Evolutionary conservation across 2,113 vertebrate species (phyloP), one percentile per base, ranked within the genome.

Genomic region (Monarcha castaneiventris): DNA sequence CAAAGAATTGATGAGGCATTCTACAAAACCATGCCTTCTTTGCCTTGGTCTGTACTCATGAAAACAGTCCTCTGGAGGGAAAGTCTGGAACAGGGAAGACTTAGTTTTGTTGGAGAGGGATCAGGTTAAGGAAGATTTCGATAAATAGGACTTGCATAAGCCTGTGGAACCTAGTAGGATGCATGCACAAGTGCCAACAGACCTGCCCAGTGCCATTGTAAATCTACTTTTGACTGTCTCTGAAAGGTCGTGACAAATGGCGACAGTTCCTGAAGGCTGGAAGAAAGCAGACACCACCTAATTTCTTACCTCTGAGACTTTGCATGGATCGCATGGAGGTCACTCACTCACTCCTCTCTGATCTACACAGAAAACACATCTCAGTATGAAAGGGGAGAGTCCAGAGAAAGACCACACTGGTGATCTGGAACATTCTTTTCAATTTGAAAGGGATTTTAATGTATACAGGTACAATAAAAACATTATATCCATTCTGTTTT

Each of bases 361-460:
- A 56, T 25, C 25, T 35, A 55, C 29, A 51, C 2, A 27, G 15
- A 59, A 76, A 59, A 37, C 6, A 44, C 15, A 78, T 11, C 6
- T 2, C 27, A 5, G 2, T 32, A 4, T 25, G 23, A 58, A 71
- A 74, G 4, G 2, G 1, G 3, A 82, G 4, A 85, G 4, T 37
- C 52, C 4, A 58, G 51, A 82, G 18, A 63, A 90, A 27, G 11
- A 63, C 59, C 18, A 6, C 6, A 41, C 41, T 43, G 39, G 19
- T 62, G 10, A 6, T 76, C 6, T 32, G 29, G 25, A 64, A 35
- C 5, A 18, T 3, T 75, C 7, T 37, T 44, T 37, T 29, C 27
- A 30, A 9, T 63, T 33, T 56, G 44, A 92, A 93, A 92, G 3
- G 26, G 58, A 61, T 68, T 76, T 83, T 79, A 33, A 29, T 27